Evolutionary conservation across 2,113 vertebrate species (phyloP).

Genomic region (Triplophysa siluroides): DNA sequence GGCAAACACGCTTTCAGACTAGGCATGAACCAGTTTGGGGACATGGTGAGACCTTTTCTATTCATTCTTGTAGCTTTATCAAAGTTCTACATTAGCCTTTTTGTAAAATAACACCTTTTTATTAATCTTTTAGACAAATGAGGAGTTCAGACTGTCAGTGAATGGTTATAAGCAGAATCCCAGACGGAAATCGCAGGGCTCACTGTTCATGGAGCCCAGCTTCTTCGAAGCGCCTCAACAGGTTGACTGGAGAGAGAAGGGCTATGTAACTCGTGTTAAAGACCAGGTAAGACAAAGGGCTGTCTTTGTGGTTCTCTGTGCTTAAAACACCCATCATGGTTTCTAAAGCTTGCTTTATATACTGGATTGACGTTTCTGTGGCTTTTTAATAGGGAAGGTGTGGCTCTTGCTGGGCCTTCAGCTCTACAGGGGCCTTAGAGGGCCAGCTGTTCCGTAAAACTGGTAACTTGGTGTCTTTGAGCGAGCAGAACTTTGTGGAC

Average conservation of each 20-base stretch:
- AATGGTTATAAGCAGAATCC: slow-evolving; percentile 77
- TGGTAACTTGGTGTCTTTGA: slow-evolving; percentile 75
- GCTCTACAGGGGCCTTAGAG: slow-evolving; percentile 79
- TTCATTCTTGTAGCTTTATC: neutral
- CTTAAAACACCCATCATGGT: neutral
- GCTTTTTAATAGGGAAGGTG: slow-evolving; percentile 68
- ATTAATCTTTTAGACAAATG: slow-evolving; percentile 72
- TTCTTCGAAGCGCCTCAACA: slow-evolving; percentile 71
- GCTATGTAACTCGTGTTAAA: slow-evolving; percentile 90
- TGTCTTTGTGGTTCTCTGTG: neutral
- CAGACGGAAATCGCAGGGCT: slow-evolving; percentile 65
- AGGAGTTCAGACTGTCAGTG: slow-evolving; percentile 88
- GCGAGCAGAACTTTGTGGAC: slow-evolving; percentile 84
- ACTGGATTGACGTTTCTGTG: neutral
- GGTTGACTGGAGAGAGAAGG: slow-evolving; percentile 88
- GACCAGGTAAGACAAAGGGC: slow-evolving; percentile 77
- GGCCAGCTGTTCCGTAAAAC: slow-evolving; percentile 81
- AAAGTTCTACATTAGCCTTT: neutral
- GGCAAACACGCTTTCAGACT: slow-evolving; percentile 83
- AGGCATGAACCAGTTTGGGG: slow-evolving; percentile 94
- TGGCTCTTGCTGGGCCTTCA: slow-evolving; percentile 86
- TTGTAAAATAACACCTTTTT: neutral
- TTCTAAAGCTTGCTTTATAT: neutral
- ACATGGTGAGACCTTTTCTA: slow-evolving; percentile 80
- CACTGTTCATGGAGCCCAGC: slow-evolving; percentile 78